Conservation (phyloP, 2,888 invertebrate species). For the Polymixis flavicincta region DNA sequence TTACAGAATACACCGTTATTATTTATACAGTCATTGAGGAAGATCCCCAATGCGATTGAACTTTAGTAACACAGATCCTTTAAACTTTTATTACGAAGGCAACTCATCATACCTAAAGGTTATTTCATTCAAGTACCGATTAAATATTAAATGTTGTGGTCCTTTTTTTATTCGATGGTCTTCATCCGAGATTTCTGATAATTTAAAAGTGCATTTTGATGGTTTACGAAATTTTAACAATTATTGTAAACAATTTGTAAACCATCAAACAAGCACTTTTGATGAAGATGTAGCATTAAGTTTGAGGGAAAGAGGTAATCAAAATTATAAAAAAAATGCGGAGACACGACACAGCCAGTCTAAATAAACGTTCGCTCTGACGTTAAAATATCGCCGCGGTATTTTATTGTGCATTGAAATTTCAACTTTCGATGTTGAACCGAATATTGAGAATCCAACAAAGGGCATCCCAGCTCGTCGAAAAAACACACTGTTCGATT, state of each 20-base stretch:
- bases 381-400: too few species aligned
- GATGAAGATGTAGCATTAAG: too few species aligned
- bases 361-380: too few species aligned
- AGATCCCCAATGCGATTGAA: slow-evolving; percentile 2
- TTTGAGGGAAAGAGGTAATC: too few species aligned
- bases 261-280: too few species aligned
- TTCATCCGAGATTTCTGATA: not conserved
- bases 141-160: not conserved
- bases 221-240: not conserved
- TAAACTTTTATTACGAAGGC: not conserved
- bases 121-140: not conserved
- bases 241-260: too few species aligned
- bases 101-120: not conserved
- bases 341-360: not conserved
- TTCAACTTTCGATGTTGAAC: too few species aligned
- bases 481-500: too few species aligned
- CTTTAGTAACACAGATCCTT: not conserved
- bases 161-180: not conserved
- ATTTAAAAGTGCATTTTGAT: not conserved
- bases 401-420: too few species aligned
- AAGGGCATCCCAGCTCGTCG: too few species aligned
- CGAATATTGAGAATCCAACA: too few species aligned
- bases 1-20: not conserved
- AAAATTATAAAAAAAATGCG: not conserved
- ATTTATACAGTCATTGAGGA: not conserved